Evolutionary conservation across 2,888 invertebrate genomes (phyloP), one percentile per base, ranked within the genome.

Genomic region (Cerastis leucographa): DNA sequence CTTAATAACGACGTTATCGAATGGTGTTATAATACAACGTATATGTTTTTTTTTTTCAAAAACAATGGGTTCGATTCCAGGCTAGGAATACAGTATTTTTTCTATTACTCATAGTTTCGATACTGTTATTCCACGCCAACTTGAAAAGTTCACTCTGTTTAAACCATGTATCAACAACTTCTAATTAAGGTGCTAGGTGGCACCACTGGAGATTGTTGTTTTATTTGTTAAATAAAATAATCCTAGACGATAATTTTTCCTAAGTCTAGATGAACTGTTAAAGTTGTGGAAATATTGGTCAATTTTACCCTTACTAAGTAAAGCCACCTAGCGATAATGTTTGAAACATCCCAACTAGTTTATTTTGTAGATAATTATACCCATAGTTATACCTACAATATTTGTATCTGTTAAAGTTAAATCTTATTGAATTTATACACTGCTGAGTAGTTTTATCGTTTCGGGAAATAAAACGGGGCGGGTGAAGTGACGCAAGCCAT

Each of bases 331-430:
- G 79, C 71, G 54, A 76, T 87, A 80, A n/a, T 70, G 44, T 78
- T 78, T 75, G 35, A 74, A 71, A 68, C 64, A 71, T 82, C 81
- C 56, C 68, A 77, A 76, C 51, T 74, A 71, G 64, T 54, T n/a
- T 46, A 64, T 83, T 68, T 72, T 82, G 85, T 83, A 86, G 80
- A 86, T 87, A 84, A 54, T 44, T 62, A 51, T 46, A 46, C 46
- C 46, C 46, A 17, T 87, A 83, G 51, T 44, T 61, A 67, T 49
- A 74, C 61, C 22, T 19, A 22, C 54, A n/a, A n/a, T 49, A 81
- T 51, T 44, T 65, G 17, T 54, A 25, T 71, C 46, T 25, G 19
- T 70, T 35, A 35, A 35, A 35, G 35, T 35, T n/a, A 35, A 62
- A 72, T 49, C 40, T 64, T 46, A 73, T 67, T 56, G 61, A 56